phyloP scores from a whole-genome alignment of 2,888 invertebrate genomes.

The Criorhina ranunculi region DNA sequence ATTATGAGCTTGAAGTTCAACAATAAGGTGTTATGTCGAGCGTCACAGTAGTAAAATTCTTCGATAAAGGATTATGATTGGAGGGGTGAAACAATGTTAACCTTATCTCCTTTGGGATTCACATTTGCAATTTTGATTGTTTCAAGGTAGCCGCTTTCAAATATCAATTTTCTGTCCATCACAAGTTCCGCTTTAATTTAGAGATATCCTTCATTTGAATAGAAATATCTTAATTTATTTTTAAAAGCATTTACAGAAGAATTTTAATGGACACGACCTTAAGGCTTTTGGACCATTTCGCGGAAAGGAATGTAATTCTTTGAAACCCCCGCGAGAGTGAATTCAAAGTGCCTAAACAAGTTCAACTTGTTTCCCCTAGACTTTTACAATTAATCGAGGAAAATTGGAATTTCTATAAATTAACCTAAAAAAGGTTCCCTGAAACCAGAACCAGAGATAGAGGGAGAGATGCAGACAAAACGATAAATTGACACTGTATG shows the following conservation, averaged over 20 bases:
- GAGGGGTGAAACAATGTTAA: too few relatives aligned
- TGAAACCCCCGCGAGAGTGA: not conserved
- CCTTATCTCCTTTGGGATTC: too few relatives aligned
- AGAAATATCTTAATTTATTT: constrained; percentile 19
- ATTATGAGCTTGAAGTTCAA: constrained; percentile 18
- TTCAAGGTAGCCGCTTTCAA: too few relatives aligned
- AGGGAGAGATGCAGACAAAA: not conserved
- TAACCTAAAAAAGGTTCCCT: not conserved
- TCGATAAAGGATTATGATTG: constrained; percentile 2
- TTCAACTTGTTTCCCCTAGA: not conserved
- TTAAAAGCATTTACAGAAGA: constrained; percentile 10
- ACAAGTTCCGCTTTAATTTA: too few relatives aligned
- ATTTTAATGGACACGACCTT: not conserved
- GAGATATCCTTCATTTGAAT: too few relatives aligned
- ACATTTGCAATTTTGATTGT: too few relatives aligned
- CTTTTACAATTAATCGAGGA: not conserved
- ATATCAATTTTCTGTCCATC: too few relatives aligned
- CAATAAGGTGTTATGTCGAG: constrained; percentile 24
- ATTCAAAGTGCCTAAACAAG: not conserved
- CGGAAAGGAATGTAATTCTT: not conserved
- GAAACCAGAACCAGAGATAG: not conserved
- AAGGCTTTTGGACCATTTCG: too few relatives aligned
- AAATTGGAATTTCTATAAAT: constrained; percentile 8
- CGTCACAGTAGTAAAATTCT: constrained; percentile 11
- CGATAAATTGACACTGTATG: constrained; percentile 17